Evolutionary conservation across 2,888 invertebrate species (phyloP).

Genomic region (Brachyptera putata): DNA sequence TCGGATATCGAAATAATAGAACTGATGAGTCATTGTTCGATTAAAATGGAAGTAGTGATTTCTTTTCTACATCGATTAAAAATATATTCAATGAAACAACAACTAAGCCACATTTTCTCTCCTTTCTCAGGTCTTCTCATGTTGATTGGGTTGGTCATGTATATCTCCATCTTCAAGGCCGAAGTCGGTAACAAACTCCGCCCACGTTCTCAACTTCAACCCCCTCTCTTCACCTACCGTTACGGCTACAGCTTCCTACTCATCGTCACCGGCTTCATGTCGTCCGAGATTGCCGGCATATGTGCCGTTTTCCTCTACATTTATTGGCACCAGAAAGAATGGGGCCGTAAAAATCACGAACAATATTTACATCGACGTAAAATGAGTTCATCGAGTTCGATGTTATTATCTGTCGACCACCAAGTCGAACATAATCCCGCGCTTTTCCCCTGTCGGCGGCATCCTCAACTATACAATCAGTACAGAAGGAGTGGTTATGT

Average conservation of each 20-base stretch:
- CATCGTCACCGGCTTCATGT: conserved; percentile 78
- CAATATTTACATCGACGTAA: conserved; percentile 28
- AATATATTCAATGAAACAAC: too few relatives aligned
- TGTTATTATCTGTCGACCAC: conserved; percentile 26
- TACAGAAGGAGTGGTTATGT: conserved; percentile 1
- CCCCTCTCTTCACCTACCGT: conserved; percentile 75
- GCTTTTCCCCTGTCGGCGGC: conserved; percentile 29
- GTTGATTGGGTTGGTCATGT: conserved; percentile 87
- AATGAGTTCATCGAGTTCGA: conserved; percentile 27
- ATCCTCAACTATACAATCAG: conserved; percentile 28
- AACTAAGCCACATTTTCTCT: too few relatives aligned
- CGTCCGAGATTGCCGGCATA: conserved; percentile 80
- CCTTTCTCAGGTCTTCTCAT: conserved; percentile 78
- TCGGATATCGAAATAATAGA: too few relatives aligned
- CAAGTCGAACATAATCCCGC: conserved; percentile 19
- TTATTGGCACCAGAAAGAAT: conserved; percentile 68
- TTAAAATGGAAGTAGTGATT: too few relatives aligned
- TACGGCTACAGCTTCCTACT: conserved; percentile 87
- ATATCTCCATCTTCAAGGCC: conserved; percentile 88
- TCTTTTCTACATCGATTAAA: too few relatives aligned
- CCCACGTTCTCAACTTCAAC: conserved; percentile 68
- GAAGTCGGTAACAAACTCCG: conserved; percentile 84
- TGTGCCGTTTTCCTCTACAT: conserved; percentile 85
- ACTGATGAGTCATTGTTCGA: too few relatives aligned
- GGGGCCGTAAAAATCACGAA: conserved; percentile 44